Evolutionary conservation across 1,140 invertebrate genomes (phyloP).

Genomic region (Eufriesea mexicana): DNA sequence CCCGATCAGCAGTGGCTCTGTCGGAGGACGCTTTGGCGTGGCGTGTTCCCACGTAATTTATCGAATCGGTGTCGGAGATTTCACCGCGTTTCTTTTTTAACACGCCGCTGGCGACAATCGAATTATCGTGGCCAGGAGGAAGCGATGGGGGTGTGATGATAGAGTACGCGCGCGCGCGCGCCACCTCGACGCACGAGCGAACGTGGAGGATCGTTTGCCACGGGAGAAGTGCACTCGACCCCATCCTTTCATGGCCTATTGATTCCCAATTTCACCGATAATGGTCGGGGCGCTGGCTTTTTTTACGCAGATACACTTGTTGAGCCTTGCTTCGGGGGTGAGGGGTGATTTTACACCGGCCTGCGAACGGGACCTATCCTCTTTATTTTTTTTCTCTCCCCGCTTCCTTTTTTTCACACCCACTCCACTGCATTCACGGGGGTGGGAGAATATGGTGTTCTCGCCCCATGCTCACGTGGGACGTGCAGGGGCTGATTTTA

Average conservation of each 20-base stretch:
- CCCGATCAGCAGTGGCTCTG: neutral
- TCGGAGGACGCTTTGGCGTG: neutral
- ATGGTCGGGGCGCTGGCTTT: conserved; percentile 70
- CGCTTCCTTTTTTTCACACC: conserved; percentile 48
- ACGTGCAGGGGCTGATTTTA: conserved; percentile 73
- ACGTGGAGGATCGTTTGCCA: conserved; percentile 55
- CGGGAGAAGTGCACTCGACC: conserved; percentile 51
- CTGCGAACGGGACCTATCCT: conserved; percentile 68
- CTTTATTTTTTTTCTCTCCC: conserved; percentile 54
- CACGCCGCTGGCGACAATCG: conserved; percentile 62
- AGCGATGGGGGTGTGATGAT: conserved; percentile 23
- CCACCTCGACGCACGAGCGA: conserved; percentile 34
- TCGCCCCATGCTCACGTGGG: conserved; percentile 76
- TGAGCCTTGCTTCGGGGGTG: conserved; percentile 68
- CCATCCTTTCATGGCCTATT: conserved; percentile 78
- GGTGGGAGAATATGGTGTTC: conserved; percentile 73
- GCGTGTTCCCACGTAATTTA: conserved; percentile 35
- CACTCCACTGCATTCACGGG: conserved; percentile 8
- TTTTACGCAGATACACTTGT: conserved; percentile 81
- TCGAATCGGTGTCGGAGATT: conserved; percentile 38
- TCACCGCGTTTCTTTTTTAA: conserved; percentile 50
- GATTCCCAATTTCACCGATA: conserved; percentile 81
- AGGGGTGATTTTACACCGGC: conserved; percentile 69
- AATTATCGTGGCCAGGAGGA: conserved; percentile 56
- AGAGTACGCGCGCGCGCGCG: neutral